Base-by-base conservation (phyloP, 2,797 vertebrate genomes). In the Urophycis tenuis region DNA sequence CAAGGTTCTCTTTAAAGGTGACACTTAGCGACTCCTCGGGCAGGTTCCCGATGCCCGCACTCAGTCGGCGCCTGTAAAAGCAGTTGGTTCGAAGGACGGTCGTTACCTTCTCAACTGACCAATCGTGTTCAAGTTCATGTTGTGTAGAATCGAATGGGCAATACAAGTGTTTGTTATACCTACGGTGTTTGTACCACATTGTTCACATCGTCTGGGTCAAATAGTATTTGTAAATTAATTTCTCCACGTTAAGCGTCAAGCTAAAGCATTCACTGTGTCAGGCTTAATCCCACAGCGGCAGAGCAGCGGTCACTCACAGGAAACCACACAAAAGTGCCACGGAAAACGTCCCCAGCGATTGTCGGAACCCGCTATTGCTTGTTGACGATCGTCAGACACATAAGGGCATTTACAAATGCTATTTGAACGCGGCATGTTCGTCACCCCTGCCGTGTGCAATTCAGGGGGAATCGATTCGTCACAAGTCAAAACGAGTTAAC, bases 321-420 rank as follows among this genome's bases (percentile, higher is more conserved):
- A 80, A 84, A 82, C 78, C 77, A 87, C 45, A 80, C 72, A 69
- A 82, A 87, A 84, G 81, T 76, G 84, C 76, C 35, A 39, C 87
- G 17, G 17, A 53, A 60, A 60, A 22, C 19, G 6, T 60, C 15
- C 22, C 60, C 76, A 45, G 74, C 88, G 89, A 92, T 91, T 92
- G 89, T 91, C 90, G 86, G 3, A 87, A 86, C 69, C 74, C 82
- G 84, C 77, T 86, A 78, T 84, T 89, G 83, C 80, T 71, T 81
- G n/a, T 36, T 29, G 7, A n/a, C 14, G n/a, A 11, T 11, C 82
- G 87, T 78, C 77, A 75, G 45, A 15, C 5, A 73, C 72, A 7
- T 81, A 73, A 87, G 77, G 87, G 78, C 83, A 85, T 83, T 87
- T 82, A 88, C 80, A 83, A 79, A 87, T 81, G 41, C 60, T 60